These are phyloP conservation scores for Heteromormyrus szaboi DNA, from an alignment of 2,797 vertebrate genomes.

Conservation along the genomic window DNA sequence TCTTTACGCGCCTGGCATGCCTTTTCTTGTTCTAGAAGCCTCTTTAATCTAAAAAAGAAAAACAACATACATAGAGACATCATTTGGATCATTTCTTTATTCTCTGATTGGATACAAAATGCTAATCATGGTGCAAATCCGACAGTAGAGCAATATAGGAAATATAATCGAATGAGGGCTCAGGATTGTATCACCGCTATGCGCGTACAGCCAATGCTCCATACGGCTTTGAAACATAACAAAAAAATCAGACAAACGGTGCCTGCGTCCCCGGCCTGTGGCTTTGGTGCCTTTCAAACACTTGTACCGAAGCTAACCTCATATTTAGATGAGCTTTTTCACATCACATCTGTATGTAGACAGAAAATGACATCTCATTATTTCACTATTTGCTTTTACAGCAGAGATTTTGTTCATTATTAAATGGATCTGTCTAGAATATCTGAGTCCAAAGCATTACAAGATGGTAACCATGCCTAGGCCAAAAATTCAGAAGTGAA, in stretches of 20 bases:
- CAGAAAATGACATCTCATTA: background rate
- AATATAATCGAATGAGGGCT: background rate
- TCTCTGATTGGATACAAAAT: background rate
- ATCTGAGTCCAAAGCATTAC: background rate
- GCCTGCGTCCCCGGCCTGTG: background rate
- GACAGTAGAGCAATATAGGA: background rate
- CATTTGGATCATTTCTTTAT: too few species aligned
- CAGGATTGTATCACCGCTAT: background rate
- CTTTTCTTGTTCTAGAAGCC: conserved; percentile 91
- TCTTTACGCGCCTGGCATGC: conserved; percentile 83
- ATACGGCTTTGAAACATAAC: background rate
- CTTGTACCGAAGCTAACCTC: background rate
- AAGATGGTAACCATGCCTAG: background rate
- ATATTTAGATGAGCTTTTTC: background rate
- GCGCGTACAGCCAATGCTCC: background rate
- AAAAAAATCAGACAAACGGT: background rate
- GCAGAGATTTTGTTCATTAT: background rate
- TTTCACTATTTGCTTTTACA: background rate
- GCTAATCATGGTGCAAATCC: background rate
- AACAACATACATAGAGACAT: background rate
- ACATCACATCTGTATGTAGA: background rate
- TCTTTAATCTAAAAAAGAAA: conserved; percentile 72
- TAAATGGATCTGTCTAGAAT: background rate
- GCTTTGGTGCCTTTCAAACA: background rate
- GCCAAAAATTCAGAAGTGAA: background rate